phyloP scores from a whole-genome alignment of 2,113 vertebrate species.

The Naja naja region DNA sequence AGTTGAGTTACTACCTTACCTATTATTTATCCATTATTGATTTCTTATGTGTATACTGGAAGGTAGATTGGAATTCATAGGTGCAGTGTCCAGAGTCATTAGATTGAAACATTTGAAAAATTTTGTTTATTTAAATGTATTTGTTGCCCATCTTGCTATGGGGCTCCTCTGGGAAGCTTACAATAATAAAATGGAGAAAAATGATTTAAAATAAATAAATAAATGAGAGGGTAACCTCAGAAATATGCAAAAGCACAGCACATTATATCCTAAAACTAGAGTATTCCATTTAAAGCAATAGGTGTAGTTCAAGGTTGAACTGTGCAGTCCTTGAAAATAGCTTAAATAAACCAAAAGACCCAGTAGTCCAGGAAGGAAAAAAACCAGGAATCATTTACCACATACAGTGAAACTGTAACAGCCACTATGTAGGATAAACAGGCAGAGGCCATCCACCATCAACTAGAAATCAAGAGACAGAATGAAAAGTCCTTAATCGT shows the following conservation, averaged over 20 bases:
- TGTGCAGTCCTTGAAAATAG: too few relatives aligned
- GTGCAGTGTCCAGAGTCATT: not conserved
- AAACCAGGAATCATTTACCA: not conserved
- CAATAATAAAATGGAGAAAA: too few relatives aligned
- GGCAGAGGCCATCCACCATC: not conserved
- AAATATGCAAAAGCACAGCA: not conserved
- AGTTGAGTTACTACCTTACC: not conserved
- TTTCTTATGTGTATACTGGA: not conserved
- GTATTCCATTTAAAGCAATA: not conserved
- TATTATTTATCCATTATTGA: not conserved
- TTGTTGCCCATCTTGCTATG: too few relatives aligned
- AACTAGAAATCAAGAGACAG: not conserved
- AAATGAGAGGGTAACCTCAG: not conserved
- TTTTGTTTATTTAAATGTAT: not conserved
- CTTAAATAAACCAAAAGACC: too few relatives aligned
- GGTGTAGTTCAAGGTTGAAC: too few relatives aligned
- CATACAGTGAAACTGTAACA: not conserved
- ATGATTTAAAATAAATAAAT: not conserved
- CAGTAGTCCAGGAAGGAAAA: too few relatives aligned
- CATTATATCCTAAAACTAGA: not conserved
- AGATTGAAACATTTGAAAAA: not conserved
- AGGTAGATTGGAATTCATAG: not conserved
- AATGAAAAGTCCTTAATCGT: not conserved
- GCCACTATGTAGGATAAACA: not conserved
- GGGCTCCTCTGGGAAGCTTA: too few relatives aligned